These are phyloP conservation scores for Labeo rohita DNA, from an alignment of 2,113 vertebrate species.

Conservation along the genomic window DNA sequence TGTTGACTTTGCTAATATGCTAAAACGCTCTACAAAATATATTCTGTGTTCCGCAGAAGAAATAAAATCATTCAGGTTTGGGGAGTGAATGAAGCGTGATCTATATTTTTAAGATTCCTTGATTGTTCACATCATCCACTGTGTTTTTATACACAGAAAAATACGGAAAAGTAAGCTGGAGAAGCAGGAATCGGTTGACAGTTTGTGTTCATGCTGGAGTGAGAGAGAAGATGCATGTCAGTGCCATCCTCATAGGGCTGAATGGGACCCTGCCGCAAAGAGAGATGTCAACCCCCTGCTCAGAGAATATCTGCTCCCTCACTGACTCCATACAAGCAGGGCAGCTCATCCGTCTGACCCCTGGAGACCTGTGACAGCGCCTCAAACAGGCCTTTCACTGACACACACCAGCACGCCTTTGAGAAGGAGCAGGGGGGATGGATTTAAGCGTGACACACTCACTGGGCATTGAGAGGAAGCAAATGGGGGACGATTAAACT, in stretches of 20 bases:
- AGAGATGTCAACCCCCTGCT: conserved; percentile 63
- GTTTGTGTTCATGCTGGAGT: conserved; percentile 30
- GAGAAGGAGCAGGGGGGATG: conserved; percentile 53
- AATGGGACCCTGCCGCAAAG: conserved; percentile 51
- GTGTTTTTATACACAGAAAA: not conserved
- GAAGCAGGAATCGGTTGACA: conserved; percentile 44
- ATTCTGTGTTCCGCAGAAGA: not conserved
- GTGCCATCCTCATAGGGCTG: conserved; percentile 56
- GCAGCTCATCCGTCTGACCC: conserved; percentile 62
- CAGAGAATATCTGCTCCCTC: conserved; percentile 58
- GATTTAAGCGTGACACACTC: conserved; percentile 61
- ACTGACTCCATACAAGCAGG: conserved; percentile 63
- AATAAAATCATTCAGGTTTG: too few relatives aligned
- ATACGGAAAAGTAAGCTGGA: conserved; percentile 30
- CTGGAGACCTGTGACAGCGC: conserved; percentile 62
- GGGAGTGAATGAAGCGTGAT: not conserved
- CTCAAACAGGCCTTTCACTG: conserved; percentile 62
- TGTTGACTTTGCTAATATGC: not conserved
- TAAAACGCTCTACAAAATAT: not conserved
- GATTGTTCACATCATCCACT: not conserved
- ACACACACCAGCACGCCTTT: conserved; percentile 59
- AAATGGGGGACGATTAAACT: conserved; percentile 58
- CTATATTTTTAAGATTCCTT: too few relatives aligned
- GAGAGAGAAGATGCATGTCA: conserved; percentile 33
- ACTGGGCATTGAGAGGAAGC: conserved; percentile 59